Evolutionary conservation across 1,140 invertebrate genomes (phyloP), one percentile per base, ranked within the genome.

Genomic region (Marisa cornuarietis): DNA sequence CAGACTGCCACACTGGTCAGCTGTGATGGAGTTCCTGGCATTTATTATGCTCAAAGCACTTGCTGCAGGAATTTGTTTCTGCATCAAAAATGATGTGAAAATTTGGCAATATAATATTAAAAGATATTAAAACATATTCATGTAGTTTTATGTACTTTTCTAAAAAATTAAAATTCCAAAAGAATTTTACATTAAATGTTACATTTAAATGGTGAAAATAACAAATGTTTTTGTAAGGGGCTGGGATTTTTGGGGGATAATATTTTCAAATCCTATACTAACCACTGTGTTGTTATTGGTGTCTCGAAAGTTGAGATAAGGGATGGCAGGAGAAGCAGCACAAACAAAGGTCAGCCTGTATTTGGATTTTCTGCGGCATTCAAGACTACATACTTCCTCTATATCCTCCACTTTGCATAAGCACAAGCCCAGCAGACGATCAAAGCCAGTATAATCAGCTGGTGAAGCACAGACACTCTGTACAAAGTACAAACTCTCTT

Each of bases 381-480:
- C 80, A 16, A 84, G 77, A 71, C 88, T 83, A 84, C 89, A 90
- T 7, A 89, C 51, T 61, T 79, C 83, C 52, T 86, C 84, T 52
- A 90, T 82, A 80, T 90, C 87, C 71, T 88, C 87, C 14, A 81
- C 81, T 73, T 84, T 74, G 81, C 89, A 90, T 62, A 83, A 81
- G 81, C 89, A 90, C 54, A 88, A 54, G 11, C 87, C 88, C 20
- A 88, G 84, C 42, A 80, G 74, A n/a, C 81, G 74, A 61, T 87
- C 82, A 42, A 82, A 85, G 14, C 88, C 85, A 10, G 83, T 54
- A 63, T 89, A 90, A n/a, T 82, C 79, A 5, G 65, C 52, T 11
- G 51, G 6, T 13, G 76, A 77, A 16, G 79, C 81, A 79, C 87
- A 89, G 1, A 84, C 82, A 86, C 88, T 73, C 79, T 80, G 73